Conservation (phyloP, 2,797 vertebrate genomes). For the Hemibagrus guttatus region DNA sequence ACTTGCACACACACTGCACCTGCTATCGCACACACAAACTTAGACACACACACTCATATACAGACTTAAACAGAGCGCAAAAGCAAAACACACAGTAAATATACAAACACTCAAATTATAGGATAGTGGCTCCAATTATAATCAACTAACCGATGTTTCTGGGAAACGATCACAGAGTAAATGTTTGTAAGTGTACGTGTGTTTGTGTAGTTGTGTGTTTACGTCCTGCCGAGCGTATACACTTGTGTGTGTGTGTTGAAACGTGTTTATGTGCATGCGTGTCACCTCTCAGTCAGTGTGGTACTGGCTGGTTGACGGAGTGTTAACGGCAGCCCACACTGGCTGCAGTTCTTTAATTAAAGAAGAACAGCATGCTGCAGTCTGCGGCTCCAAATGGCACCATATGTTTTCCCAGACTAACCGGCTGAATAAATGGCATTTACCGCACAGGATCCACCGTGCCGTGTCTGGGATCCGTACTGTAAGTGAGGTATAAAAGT, state of each 20-base stretch:
- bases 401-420: conserved; percentile 94
- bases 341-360: conserved; percentile 92
- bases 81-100: conserved; percentile 52
- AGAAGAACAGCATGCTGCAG: conserved; percentile 90
- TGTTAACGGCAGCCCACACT: conserved; percentile 68
- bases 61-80: not conserved
- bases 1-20: conserved; percentile 83
- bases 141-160: conserved; percentile 10
- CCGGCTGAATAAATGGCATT: conserved; percentile 82
- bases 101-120: conserved; percentile 25
- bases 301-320: conserved; percentile 46
- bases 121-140: not conserved
- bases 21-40: conserved; percentile 86
- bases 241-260: conserved; percentile 35
- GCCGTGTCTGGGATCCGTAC: conserved; percentile 74
- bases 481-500: conserved; percentile 74
- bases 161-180: conserved; percentile 34
- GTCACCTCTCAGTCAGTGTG: conserved; percentile 51
- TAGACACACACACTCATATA: conserved; percentile 64
- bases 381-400: conserved; percentile 92
- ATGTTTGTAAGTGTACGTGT: conserved; percentile 20
- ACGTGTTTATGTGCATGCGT: conserved; percentile 53
- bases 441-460: conserved; percentile 79
- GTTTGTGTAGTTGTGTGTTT: conserved; percentile 6
- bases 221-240: not conserved